phyloP scores from a whole-genome alignment of 2,113 vertebrate species.

The Emydura subglobosa region DNA sequence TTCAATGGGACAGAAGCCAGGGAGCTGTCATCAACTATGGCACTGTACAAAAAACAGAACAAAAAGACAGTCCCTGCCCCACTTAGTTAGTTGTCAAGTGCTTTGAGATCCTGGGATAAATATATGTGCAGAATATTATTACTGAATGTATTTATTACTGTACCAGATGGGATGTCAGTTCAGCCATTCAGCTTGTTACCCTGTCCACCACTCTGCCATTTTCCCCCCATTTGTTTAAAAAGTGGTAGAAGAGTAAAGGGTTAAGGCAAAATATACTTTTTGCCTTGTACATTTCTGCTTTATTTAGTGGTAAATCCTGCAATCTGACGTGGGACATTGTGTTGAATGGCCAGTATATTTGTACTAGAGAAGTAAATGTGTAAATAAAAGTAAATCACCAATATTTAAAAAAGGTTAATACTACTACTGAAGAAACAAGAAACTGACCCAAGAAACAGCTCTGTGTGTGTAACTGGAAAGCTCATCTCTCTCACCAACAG shows the following conservation, averaged over 20 bases:
- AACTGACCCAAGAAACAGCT: not conserved
- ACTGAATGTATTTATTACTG: not conserved
- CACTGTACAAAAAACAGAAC: not conserved
- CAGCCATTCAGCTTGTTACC: not conserved
- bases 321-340: not conserved
- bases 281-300: not conserved
- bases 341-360: not conserved
- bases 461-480: not conserved
- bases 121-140: rapidly evolving
- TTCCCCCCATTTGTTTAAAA: not conserved
- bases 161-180: not conserved
- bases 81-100: slow-evolving; percentile 17
- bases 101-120: not conserved
- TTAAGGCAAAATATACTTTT: not conserved
- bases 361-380: not conserved
- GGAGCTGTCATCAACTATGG: not conserved
- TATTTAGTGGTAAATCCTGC: not conserved
- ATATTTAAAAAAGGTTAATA: not conserved
- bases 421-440: not conserved
- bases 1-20: not conserved
- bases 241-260: not conserved
- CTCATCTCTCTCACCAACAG: not conserved
- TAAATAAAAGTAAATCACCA: not conserved
- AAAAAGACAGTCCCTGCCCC: not conserved
- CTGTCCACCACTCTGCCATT: not conserved